These are phyloP conservation scores for Psettodes erumei DNA, from an alignment of 2,113 vertebrate genomes.

Conservation along the genomic window DNA sequence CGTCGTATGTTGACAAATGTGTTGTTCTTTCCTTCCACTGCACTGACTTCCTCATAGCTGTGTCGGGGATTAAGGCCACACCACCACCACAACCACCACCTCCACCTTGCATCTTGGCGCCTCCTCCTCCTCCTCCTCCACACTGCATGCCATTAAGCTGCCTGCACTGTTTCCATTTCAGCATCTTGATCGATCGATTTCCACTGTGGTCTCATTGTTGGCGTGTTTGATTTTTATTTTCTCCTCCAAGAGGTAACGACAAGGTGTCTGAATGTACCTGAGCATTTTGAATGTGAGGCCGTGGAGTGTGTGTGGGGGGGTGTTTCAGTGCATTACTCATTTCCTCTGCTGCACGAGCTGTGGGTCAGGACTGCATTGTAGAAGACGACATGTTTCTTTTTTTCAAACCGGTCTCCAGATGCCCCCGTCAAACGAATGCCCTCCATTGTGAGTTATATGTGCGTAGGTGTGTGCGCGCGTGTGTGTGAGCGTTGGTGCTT, in stretches of 20 bases:
- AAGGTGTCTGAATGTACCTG: constrained; percentile 64
- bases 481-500: constrained; percentile 24
- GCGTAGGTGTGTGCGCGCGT: constrained; percentile 23
- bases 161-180: constrained; percentile 76
- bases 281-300: constrained; percentile 69
- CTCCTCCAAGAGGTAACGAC: constrained; percentile 36
- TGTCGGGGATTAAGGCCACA: constrained; percentile 64
- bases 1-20: constrained; percentile 67
- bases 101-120: constrained; percentile 76
- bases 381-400: constrained; percentile 57
- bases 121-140: constrained; percentile 59
- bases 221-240: constrained; percentile 1
- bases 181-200: constrained; percentile 73
- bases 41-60: constrained; percentile 69
- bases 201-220: constrained; percentile 62
- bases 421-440: constrained; percentile 66
- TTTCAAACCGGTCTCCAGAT: constrained; percentile 63
- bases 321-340: constrained; percentile 70
- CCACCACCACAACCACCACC: constrained; percentile 36
- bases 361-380: constrained; percentile 74
- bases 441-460: constrained; percentile 57
- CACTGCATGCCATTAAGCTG: constrained; percentile 76
- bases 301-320: not conserved
- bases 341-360: constrained; percentile 76
- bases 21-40: constrained; percentile 69